Evolutionary conservation across 2,113 vertebrate species (phyloP), one percentile per base, ranked within the genome.

Genomic region (Origma solitaria): DNA sequence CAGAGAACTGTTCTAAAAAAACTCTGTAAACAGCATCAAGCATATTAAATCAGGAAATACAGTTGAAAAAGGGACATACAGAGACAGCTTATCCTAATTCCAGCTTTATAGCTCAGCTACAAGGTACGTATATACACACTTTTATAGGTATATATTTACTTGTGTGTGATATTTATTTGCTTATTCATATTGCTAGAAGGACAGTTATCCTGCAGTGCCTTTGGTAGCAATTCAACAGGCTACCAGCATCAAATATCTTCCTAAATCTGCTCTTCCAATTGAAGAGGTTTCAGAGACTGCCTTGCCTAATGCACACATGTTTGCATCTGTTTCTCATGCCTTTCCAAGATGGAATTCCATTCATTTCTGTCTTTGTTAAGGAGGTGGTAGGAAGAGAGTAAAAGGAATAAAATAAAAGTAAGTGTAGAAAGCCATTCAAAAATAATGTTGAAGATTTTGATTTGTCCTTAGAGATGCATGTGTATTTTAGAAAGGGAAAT

Each of bases 271-370:
- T 58, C 72, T 89, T 92, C 49, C 69, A 85, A 31, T n/a, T 61
- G 66, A 88, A 91, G 58, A 85, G 2, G 49, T 86, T 95, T 87
- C 93, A 92, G 85, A 96, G 80, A 66, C 66, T 49, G 61, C 62
- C 79, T 49, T 88, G 70, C 80, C 50, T 11, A 31, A 75, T 47
- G 9, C 53, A 87, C 85, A 42, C 45, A 28, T 44, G 60, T 62
- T 92, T 65, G 35, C 92, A 94, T 95, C 95, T 97, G 95, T 94
- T 96, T 96, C 68, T 93, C 81, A 75, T 94, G 89, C 76, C 61
- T 95, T 96, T 97, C 82, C 89, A 96, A 96, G 96, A 82, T 37
- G 47, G 66, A 96, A 96, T 96, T 95, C 84, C 90, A 90, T 93
- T 96, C 47, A 78, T 49, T 91, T 96, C 56, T 90, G 51, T 57